Base-by-base conservation (phyloP, 2,888 invertebrate species). In the Leptarthrus brevirostris region DNA sequence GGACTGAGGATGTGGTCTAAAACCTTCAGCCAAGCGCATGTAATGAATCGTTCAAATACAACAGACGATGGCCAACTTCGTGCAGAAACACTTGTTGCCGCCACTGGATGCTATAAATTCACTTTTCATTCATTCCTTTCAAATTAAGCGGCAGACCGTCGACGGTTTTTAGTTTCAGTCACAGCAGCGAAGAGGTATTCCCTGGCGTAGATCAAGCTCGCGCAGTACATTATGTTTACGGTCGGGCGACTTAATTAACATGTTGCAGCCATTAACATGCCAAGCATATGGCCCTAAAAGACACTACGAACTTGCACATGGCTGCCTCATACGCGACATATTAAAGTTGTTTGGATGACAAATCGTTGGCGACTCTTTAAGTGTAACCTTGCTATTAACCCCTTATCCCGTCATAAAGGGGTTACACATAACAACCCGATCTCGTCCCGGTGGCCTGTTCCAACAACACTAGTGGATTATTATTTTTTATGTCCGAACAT, bases 241-340 rank as follows among this genome's bases (percentile, higher is more conserved):
- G 49, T 69, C 52, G 72, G 49, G 61, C 61, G 72, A 74, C 73
- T 75, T 74, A 74, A 74, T 74, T 75, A 75, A 75, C 74, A 75
- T 75, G 75, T 30, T 40, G 61, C 36, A 34, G 61, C 18, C 61
- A 40, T 61, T 61, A 40, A 34, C 71, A 71, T 74, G 56, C 74
- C 47, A 30, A 47, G 56, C 74, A 74, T 71, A 74, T 74, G 71
- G 71, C 71, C 73, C 61, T 24, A n/a, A 22, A 12, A 75, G n/a
- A 36, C 64, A 53, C 58, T 75, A 34, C 20, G 54, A 69, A 66
- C 49, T 30, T 30, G 58, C 70, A 73, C 47, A 69, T 74, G 56
- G 49, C 44, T n/a, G 47, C 24, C 58, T 58, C 58, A 22, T 74
- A 20, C 44, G 24, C 61, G 64, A 58, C 58, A 58, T n/a, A n/a